Conservation (phyloP, 2,888 invertebrate genomes). For the Drosophila formosana region DNA sequence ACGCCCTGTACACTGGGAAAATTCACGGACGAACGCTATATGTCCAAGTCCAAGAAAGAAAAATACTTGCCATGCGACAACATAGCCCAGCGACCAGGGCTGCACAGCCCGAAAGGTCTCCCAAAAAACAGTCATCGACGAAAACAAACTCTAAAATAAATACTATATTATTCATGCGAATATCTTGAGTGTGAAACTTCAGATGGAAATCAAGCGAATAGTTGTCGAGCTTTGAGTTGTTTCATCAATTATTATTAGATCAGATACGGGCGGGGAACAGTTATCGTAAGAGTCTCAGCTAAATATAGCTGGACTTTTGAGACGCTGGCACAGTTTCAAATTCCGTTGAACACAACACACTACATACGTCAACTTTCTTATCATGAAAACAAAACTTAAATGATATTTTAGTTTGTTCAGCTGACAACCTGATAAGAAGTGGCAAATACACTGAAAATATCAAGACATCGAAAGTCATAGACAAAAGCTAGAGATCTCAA, state of each 20-base stretch:
- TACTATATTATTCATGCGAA: no score
- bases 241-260: slow-evolving; percentile 27
- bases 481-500: no score
- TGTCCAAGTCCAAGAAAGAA: slow-evolving; percentile 81
- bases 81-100: slow-evolving; percentile 65
- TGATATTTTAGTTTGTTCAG: slow-evolving; percentile 73
- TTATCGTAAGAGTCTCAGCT: slow-evolving; percentile 12
- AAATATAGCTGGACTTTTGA: slow-evolving; percentile 8
- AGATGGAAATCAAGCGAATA: background rate
- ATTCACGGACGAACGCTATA: slow-evolving; percentile 79
- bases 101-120: slow-evolving; percentile 33
- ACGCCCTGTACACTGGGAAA: slow-evolving; percentile 58
- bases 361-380: slow-evolving; percentile 42
- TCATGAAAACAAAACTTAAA: slow-evolving; percentile 58
- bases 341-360: slow-evolving; percentile 10
- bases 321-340: slow-evolving; percentile 29
- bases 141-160: background rate
- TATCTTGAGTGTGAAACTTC: background rate
- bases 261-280: slow-evolving; percentile 5
- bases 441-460: slow-evolving; percentile 25
- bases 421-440: slow-evolving; percentile 61
- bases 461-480: background rate
- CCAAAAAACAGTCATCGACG: background rate
- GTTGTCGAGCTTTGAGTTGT: slow-evolving; percentile 6
- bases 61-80: slow-evolving; percentile 81